Base-by-base conservation (phyloP, 1,140 invertebrate species). In the Brachionus koreanus region DNA sequence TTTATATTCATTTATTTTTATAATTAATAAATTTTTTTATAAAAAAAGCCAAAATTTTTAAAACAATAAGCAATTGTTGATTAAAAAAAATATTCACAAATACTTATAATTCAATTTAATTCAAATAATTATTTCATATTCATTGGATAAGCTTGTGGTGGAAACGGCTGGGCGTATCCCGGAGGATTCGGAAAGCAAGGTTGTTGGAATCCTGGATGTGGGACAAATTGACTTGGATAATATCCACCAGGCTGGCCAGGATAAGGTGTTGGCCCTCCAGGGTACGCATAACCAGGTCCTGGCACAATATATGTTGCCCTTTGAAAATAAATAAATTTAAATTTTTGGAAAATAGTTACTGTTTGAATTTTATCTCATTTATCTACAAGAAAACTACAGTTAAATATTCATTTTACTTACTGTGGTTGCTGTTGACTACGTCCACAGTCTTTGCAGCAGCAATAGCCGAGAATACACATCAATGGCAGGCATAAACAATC, bases 401-500 rank as follows among this genome's bases (percentile, higher is more conserved):
- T 29, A 29, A 29, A 29, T 29, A 29, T 2, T 29, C 1, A 3
- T 23, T 33, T 39, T 42, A 10, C 33, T 33, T 35, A 65, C 49
- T 37, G 49, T 23, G 46, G 49, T 61, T 57, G 49, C 5, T 42
- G 6, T 42, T 42, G 19, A n/a, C 16, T 61, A 4, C 61, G 19
- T 19, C 57, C 61, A 43, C 46, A 79, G 57, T 74, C 69, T 29
- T 29, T 74, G 13, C 76, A 79, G 12, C 49, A 79, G 33, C 76
- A 79, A 16, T 61, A 61, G 7, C 76, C 76, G 23, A 79, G 16
- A 23, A 79, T 25, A 23, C 76, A 79, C 76, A 79, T 79, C 37
- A 79, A 35, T 25, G 76, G 76, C 5, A 79, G 35, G 33, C 76
- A 79, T 25, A 79, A 16, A 63, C 76, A 79, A 65, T 79, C 76